Evolutionary conservation across 2,888 invertebrate species (phyloP).

Genomic region (Galerucella pusilla): DNA sequence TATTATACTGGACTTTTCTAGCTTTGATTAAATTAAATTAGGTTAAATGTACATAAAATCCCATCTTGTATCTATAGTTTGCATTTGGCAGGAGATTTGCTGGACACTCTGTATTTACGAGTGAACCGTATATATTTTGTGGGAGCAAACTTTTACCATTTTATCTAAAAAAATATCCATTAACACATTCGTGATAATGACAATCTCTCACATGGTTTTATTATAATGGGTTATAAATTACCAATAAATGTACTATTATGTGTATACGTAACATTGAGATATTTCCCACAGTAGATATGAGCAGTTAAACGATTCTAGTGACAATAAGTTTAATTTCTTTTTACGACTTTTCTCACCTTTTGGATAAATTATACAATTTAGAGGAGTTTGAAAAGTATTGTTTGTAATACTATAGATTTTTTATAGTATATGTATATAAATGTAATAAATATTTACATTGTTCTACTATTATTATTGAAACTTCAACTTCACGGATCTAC

Average conservation of each 20-base stretch:
- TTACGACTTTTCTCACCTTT: background rate
- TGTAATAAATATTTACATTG: too few relatives aligned
- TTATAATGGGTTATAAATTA: constrained; percentile 18
- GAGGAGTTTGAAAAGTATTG: too few relatives aligned
- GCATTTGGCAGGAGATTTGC: too few relatives aligned
- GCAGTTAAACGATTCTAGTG: background rate
- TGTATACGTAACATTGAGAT: background rate
- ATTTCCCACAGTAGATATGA: background rate
- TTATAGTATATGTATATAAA: too few relatives aligned
- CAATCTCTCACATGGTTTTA: constrained; percentile 26
- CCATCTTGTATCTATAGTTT: too few relatives aligned
- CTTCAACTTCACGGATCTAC: too few relatives aligned
- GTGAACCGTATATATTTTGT: background rate
- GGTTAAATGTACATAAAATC: too few relatives aligned
- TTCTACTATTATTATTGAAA: too few relatives aligned
- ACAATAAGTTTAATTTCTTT: background rate
- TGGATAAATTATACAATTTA: background rate
- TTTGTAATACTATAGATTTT: too few relatives aligned
- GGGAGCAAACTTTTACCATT: background rate
- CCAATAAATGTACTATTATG: constrained; percentile 23
- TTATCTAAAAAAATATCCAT: constrained; percentile 14
- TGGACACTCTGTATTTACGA: background rate
- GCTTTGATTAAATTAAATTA: too few relatives aligned
- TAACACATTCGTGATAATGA: constrained; percentile 27
- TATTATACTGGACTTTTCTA: too few relatives aligned